Evolutionary conservation across 2,797 vertebrate species (phyloP).

Genomic region (Todus mexicanus): DNA sequence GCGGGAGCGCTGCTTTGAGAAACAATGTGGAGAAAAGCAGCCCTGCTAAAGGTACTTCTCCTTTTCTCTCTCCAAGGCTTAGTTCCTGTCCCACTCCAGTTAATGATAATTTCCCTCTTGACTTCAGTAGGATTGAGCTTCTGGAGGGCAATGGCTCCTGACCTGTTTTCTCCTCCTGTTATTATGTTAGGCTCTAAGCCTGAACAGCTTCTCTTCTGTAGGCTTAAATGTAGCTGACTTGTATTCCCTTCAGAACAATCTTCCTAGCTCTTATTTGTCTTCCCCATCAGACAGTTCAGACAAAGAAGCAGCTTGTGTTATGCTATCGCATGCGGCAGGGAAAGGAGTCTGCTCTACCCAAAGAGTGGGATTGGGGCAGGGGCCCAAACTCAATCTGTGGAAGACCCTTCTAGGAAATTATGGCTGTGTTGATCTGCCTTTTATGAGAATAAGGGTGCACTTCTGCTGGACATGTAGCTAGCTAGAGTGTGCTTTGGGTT

Average conservation of each 20-base stretch:
- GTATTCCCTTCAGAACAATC: conserved; percentile 30
- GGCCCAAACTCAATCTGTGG: not conserved
- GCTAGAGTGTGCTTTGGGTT: not conserved
- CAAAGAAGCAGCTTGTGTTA: not conserved
- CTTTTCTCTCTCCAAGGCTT: not conserved
- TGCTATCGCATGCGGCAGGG: not conserved
- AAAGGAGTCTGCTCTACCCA: not conserved
- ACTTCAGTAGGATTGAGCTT: conserved; percentile 25
- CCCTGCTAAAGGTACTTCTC: not conserved
- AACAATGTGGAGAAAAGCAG: not conserved
- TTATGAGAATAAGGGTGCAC: not conserved
- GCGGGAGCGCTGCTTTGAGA: not conserved
- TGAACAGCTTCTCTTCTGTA: conserved; percentile 28
- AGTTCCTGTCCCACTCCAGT: conserved; percentile 3
- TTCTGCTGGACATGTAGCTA: not conserved
- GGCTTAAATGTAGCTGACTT: not conserved
- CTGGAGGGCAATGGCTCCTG: conserved; percentile 24
- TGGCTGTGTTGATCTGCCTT: not conserved
- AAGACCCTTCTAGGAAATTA: not conserved
- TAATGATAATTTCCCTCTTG: conserved; percentile 30
- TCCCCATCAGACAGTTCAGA: not conserved
- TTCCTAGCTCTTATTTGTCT: conserved; percentile 2
- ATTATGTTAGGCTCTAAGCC: conserved; percentile 40
- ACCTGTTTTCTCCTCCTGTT: conserved; percentile 22
- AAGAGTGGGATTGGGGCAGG: not conserved